Conservation (phyloP, 30 jellyfish, hydroid and myxozoan genomes). For the Hydractinia echinata region DNA sequence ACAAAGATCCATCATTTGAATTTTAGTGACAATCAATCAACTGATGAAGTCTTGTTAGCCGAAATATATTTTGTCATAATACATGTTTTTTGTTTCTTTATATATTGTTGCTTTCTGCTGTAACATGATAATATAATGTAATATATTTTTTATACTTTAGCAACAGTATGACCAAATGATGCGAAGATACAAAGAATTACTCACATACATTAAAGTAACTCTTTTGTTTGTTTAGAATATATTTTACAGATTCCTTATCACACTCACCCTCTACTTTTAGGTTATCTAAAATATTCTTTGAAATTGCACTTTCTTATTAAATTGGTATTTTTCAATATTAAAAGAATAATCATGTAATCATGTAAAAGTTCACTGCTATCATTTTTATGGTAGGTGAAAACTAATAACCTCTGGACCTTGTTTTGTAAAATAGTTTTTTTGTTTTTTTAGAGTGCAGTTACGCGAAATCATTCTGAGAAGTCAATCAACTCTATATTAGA, state of each 20-base stretch:
- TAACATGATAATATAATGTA: too few relatives aligned
- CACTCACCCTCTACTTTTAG: not conserved
- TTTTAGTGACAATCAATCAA: too few relatives aligned
- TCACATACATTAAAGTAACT: conserved; percentile 75
- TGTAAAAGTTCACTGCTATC: not conserved
- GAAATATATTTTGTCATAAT: too few relatives aligned
- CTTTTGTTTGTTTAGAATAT: not conserved
- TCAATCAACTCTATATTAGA: conserved; percentile 88
- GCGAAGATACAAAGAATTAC: conserved; percentile 78
- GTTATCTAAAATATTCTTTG: not conserved
- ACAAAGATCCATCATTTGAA: too few relatives aligned
- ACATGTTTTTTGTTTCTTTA: too few relatives aligned
- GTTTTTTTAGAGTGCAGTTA: conserved; percentile 73
- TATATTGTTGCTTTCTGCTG: too few relatives aligned
- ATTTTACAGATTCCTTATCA: not conserved
- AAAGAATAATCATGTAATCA: not conserved
- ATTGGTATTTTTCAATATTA: not conserved
- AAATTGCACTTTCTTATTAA: not conserved
- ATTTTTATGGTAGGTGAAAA: not conserved
- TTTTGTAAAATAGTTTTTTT: not conserved
- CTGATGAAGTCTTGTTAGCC: too few relatives aligned
- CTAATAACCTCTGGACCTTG: not conserved
- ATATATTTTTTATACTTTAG: conserved; percentile 13
- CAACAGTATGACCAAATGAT: conserved; percentile 76
- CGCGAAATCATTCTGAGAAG: conserved; percentile 93